Percentiles rank a stretch among this genome's conserved stretches.
Evolutionary conservation across 2,797 vertebrate genomes (phyloP).

Genomic region (Lacerta bilineata): DNA sequence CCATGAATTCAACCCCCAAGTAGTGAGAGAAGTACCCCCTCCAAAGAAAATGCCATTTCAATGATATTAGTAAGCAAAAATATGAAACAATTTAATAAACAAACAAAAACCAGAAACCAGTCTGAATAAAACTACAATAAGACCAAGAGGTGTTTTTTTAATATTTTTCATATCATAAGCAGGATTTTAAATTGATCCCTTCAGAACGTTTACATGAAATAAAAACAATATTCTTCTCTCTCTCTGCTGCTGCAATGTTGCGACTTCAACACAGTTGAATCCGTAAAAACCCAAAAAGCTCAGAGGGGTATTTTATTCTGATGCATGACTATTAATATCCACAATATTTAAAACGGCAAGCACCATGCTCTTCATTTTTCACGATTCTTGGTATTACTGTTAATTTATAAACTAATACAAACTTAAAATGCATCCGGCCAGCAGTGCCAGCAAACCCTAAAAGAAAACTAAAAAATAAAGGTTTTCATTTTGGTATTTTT

Average conservation of each 20-base stretch:
- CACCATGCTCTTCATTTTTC: constrained; percentile 96
- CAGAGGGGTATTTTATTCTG: constrained; percentile 75
- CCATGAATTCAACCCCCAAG: constrained; percentile 2
- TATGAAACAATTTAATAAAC: constrained; percentile 99
- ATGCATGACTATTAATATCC: constrained; percentile 94
- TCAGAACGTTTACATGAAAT: constrained; percentile 94
- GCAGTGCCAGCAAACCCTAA: constrained; percentile 97
- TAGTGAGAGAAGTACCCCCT: constrained; percentile 73
- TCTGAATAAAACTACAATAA: constrained; percentile 98
- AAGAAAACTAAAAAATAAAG: constrained; percentile 84
- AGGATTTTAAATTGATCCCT: constrained; percentile 99
- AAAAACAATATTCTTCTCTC: constrained; percentile 84
- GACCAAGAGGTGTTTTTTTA: constrained; percentile 91
- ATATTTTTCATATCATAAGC: constrained; percentile 97
- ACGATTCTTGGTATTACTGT: constrained; percentile 96
- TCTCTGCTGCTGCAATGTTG: constrained; percentile 93
- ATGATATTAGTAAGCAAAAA: constrained; percentile 99
- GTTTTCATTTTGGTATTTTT: constrained; percentile 97
- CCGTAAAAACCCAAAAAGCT: constrained; percentile 92
- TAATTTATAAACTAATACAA: constrained; percentile 98
- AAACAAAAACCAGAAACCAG: constrained; percentile 97
- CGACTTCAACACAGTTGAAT: constrained; percentile 99
- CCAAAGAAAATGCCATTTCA: constrained; percentile 91
- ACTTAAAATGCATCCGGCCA: constrained; percentile 99
- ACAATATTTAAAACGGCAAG: constrained; percentile 99